phyloP scores from a whole-genome alignment of 1,140 invertebrate genomes.

The Psilanteris sp. region DNA sequence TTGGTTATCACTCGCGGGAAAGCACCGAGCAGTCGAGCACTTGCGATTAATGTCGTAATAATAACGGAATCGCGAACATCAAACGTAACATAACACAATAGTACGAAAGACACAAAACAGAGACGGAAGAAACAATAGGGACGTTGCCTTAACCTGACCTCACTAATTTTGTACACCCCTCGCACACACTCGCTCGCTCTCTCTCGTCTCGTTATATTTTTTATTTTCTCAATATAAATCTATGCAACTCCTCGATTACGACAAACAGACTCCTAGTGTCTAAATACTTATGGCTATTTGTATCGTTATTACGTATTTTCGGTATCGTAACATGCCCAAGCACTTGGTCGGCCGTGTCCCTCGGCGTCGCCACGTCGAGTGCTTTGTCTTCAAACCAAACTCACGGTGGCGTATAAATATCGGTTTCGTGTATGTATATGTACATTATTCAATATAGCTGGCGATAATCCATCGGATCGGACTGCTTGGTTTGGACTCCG shows the following conservation, averaged over 20 bases:
- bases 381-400: constrained; percentile 9
- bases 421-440: constrained; percentile 14
- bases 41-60: constrained; percentile 65
- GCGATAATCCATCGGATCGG: background rate
- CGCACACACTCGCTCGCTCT: constrained; percentile 36
- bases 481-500: background rate
- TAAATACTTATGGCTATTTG: constrained; percentile 68
- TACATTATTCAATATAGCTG: constrained; percentile 22
- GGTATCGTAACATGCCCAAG: constrained; percentile 65
- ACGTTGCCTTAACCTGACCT: constrained; percentile 24
- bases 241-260: constrained; percentile 57
- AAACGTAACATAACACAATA: constrained; percentile 49
- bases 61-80: constrained; percentile 48
- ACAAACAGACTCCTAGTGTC: constrained; percentile 58
- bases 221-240: constrained; percentile 34
- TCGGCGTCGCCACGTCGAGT: constrained; percentile 19
- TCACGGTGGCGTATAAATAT: constrained; percentile 35
- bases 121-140: constrained; percentile 50
- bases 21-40: constrained; percentile 63
- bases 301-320: constrained; percentile 70
- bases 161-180: constrained; percentile 68
- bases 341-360: constrained; percentile 40
- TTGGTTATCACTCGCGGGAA: constrained; percentile 67
- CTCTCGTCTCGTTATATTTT: constrained; percentile 6
- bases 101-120: constrained; percentile 55